These are phyloP conservation scores for Brenthis hecate DNA, from an alignment of 2,888 invertebrate genomes.

Conservation along the genomic window DNA sequence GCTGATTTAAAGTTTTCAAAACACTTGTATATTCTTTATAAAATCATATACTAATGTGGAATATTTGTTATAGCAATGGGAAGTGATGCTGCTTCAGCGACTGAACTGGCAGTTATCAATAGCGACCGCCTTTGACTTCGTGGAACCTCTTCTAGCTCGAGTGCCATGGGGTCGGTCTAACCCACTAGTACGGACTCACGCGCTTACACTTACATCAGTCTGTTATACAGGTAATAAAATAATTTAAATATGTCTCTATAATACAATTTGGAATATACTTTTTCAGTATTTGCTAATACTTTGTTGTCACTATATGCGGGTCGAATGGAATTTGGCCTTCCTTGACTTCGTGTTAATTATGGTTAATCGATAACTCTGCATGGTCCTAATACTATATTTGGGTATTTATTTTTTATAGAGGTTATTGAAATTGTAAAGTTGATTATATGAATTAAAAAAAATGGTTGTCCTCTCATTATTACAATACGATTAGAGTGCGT, in stretches of 20 bases:
- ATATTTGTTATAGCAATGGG: constrained; percentile 87
- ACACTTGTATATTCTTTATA: too few relatives aligned
- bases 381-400: constrained; percentile 26
- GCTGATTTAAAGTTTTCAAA: too few relatives aligned
- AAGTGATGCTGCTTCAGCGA: constrained; percentile 88
- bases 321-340: constrained; percentile 47
- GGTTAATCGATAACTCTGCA: constrained; percentile 54
- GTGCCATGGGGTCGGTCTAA: constrained; percentile 83
- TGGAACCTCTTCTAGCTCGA: constrained; percentile 89
- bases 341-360: constrained; percentile 55
- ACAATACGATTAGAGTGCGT: constrained; percentile 58
- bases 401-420: constrained; percentile 43
- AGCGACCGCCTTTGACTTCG: constrained; percentile 91
- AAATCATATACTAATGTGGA: background rate
- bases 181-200: constrained; percentile 86
- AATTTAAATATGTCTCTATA: constrained; percentile 16
- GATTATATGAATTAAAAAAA: background rate
- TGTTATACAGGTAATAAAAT: constrained; percentile 88
- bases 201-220: constrained; percentile 88
- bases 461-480: constrained; percentile 45
- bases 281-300: constrained; percentile 3
- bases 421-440: too few relatives aligned
- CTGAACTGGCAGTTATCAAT: constrained; percentile 91
- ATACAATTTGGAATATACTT: constrained; percentile 22
- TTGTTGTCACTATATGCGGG: constrained; percentile 57